Evolutionary conservation across 2,888 invertebrate species (phyloP).

Genomic region (Spialia ferax): DNA sequence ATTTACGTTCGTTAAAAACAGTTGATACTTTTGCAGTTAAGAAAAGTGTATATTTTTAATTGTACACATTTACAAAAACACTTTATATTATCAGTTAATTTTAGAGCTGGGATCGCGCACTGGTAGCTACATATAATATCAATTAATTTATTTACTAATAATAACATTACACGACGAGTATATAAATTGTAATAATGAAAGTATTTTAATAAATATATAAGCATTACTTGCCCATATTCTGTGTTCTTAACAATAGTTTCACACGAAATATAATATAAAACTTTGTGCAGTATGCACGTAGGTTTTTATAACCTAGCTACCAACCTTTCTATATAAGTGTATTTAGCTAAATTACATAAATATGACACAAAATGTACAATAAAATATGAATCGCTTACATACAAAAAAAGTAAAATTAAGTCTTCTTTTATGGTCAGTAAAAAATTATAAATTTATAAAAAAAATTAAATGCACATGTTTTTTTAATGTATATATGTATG

Average conservation of each 20-base stretch:
- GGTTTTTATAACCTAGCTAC: conserved; percentile 26
- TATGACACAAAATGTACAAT: conserved; percentile 73
- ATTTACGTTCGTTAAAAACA: too few relatives aligned
- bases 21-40: too few relatives aligned
- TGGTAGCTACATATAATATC: too few relatives aligned
- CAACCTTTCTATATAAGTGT: conserved; percentile 44
- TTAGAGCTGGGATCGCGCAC: too few relatives aligned
- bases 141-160: too few relatives aligned
- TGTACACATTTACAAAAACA: too few relatives aligned
- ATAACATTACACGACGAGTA: too few relatives aligned
- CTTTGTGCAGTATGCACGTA: conserved; percentile 44
- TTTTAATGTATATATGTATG: too few relatives aligned
- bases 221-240: not conserved
- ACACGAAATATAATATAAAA: not conserved
- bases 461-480: conserved; percentile 71
- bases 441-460: not conserved
- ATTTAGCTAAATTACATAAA: conserved; percentile 42
- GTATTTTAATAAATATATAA: not conserved
- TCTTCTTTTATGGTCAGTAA: not conserved
- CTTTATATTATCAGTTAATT: too few relatives aligned
- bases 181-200: too few relatives aligned
- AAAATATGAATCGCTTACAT: not conserved
- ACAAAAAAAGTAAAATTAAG: not conserved
- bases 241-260: conserved; percentile 7
- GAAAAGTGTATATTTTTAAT: too few relatives aligned